Conservation (phyloP, 2,888 invertebrate species). For the Crocallis elinguaria region DNA sequence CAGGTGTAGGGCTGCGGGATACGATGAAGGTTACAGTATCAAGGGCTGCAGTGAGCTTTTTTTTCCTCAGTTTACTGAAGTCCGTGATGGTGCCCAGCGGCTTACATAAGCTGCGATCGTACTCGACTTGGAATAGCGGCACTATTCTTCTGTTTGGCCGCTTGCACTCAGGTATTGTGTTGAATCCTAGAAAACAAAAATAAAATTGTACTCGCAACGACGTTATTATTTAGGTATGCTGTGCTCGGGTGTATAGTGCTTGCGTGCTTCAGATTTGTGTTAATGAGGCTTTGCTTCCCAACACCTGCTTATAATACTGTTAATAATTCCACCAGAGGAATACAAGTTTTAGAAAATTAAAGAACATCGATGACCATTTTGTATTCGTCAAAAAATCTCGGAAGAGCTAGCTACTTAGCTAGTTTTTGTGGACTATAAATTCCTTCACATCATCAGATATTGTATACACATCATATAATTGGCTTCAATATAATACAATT, state of each 20-base stretch:
- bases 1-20: conserved; percentile 66
- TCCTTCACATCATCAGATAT: no score
- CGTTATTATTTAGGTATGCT: not conserved
- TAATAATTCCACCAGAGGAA: no score
- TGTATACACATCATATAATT: no score
- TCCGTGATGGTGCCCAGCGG: conserved; percentile 72
- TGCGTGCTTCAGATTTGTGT: conserved; percentile 1
- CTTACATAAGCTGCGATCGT: conserved; percentile 75
- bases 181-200: conserved; percentile 78
- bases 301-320: not conserved
- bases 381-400: no score
- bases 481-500: no score
- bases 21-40: conserved; percentile 17
- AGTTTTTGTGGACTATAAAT: no score
- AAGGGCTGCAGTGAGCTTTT: conserved; percentile 9
- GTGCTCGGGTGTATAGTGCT: conserved; percentile 20
- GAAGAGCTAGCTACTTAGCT: no score
- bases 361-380: no score
- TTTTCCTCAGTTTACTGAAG: conserved; percentile 60
- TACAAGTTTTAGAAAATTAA: no score
- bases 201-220: conserved; percentile 33
- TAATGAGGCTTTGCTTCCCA: not conserved
- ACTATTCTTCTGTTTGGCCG: conserved; percentile 57
- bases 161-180: conserved; percentile 50
- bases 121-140: conserved; percentile 78